phyloP scores from a whole-genome alignment of 2,888 invertebrate species.

The Eristalis tenax region DNA sequence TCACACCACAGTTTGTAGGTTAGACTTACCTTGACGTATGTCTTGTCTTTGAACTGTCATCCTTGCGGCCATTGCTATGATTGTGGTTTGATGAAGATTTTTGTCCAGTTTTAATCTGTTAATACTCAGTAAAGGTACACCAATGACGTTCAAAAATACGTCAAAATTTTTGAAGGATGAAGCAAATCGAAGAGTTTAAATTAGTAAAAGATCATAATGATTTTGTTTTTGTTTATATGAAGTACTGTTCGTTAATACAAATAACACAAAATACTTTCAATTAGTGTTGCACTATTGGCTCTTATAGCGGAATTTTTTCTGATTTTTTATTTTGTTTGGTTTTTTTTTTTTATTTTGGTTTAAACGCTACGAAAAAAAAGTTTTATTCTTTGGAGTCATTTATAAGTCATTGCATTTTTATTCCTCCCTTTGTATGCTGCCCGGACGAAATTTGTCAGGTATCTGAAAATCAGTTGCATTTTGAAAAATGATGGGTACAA shows the following conservation, averaged over 20 bases:
- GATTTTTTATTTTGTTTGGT: background rate
- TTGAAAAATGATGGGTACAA: conserved; percentile 75
- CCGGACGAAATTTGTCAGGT: conserved; percentile 80
- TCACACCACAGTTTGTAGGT: background rate
- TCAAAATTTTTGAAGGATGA: conserved; percentile 74
- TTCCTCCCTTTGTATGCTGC: conserved; percentile 75
- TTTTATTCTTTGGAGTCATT: conserved; percentile 53
- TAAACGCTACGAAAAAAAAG: conserved; percentile 58
- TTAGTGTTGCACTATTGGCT: conserved; percentile 74
- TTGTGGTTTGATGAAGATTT: conserved; percentile 41
- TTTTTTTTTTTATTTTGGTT: background rate
- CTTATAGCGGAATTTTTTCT: conserved; percentile 68
- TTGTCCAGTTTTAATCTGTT: conserved; percentile 73
- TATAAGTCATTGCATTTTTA: conserved; percentile 58
- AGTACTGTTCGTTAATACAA: conserved; percentile 70
- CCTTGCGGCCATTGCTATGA: conserved; percentile 64
- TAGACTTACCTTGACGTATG: conserved; percentile 73
- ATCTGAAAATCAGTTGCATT: conserved; percentile 82
- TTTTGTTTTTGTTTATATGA: conserved; percentile 73
- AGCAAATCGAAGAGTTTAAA: conserved; percentile 74
- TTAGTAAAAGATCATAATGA: conserved; percentile 71
- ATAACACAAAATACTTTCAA: conserved; percentile 73
- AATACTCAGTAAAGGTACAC: conserved; percentile 73
- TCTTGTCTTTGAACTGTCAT: conserved; percentile 68
- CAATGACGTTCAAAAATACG: conserved; percentile 74